phyloP scores from a whole-genome alignment of 2,797 vertebrate genomes.

The Coreius guichenoti region DNA sequence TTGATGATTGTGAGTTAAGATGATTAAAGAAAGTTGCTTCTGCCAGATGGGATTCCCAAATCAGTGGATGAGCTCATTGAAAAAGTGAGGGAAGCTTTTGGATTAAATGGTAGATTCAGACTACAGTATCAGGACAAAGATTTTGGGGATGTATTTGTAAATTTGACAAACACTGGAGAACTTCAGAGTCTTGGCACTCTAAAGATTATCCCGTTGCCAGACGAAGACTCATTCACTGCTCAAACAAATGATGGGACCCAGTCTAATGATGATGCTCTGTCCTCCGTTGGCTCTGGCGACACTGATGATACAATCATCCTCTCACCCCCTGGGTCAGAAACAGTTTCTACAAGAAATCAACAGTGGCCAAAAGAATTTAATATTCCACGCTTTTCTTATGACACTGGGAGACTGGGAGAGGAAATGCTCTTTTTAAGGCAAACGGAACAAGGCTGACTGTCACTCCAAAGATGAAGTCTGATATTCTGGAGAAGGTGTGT shows the following conservation, averaged over 20 bases:
- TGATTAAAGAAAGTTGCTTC: constrained; percentile 52
- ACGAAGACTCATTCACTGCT: not conserved
- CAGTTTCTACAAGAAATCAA: constrained; percentile 22
- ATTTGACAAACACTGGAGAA: constrained; percentile 51
- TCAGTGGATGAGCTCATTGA: constrained; percentile 44
- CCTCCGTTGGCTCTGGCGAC: not conserved
- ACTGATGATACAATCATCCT: constrained; percentile 5
- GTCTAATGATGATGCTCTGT: not conserved
- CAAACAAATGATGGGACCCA: not conserved
- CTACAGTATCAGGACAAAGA: constrained; percentile 62
- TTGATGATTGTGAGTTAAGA: constrained; percentile 35
- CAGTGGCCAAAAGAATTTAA: constrained; percentile 39
- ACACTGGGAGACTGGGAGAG: constrained; percentile 44
- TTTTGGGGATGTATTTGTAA: constrained; percentile 56
- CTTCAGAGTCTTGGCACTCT: constrained; percentile 42
- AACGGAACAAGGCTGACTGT: constrained; percentile 32
- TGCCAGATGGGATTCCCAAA: constrained; percentile 55
- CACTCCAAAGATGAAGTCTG: constrained; percentile 27
- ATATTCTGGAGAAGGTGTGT: constrained; percentile 42
- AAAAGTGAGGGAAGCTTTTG: constrained; percentile 21
- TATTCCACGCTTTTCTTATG: constrained; percentile 42
- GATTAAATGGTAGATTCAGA: constrained; percentile 41
- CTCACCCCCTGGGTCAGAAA: not conserved
- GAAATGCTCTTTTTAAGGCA: constrained; percentile 33
- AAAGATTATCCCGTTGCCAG: not conserved